Evolutionary conservation across 30 jellyfish, hydroid and myxozoan genomes (phyloP), one percentile per base, ranked within the genome.

Genomic region (Chrysaora quinquecirrha): DNA sequence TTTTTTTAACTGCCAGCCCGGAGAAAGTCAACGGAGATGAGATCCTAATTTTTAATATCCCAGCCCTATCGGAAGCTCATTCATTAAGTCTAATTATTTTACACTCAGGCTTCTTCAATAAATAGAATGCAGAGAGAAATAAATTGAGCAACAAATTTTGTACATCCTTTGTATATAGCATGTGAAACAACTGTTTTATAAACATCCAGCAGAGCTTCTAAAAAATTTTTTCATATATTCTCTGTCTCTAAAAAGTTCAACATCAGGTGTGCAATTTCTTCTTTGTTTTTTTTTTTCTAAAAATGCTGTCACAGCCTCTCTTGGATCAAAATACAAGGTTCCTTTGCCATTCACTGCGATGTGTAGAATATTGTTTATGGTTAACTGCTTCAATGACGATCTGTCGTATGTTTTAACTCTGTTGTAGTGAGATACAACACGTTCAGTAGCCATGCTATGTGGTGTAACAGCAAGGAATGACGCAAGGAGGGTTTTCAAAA

Each of bases 371-470:
- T 58, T 58, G 33, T 58, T 58, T 7, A 58, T 58, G 7, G 71
- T 58, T 7, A 20, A 3, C 33, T n/a, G 7, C 32, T 58, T 58
- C 19, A 58, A 58, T 3, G 71, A 58, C 29, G 71, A 58, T 20
- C 71, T 21, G 19, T 19, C 71, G 19, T 58, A 58, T 7, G 71
- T 64, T 22, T 64, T 64, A 3, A 27, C 50, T 14, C 76, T 29
- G 3, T 64, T 64, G 76, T 24, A 64, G 76, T 64, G 76, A 6
- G 76, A 64, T 6, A 64, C 76, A 14, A 64, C 76, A 64, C 52
- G 76, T 56, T 64, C 76, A 14, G 56, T 64, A 3, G 60, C 76
- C 76, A 64, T 64, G 76, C 76, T 64, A 22, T 64, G 50, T 6
- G 76, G 76, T 2, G 21, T 64, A 14, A 64, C 76, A 3, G 56